phyloP scores from a whole-genome alignment of 2,797 vertebrate genomes.

The Micropoecilia bifurca region DNA sequence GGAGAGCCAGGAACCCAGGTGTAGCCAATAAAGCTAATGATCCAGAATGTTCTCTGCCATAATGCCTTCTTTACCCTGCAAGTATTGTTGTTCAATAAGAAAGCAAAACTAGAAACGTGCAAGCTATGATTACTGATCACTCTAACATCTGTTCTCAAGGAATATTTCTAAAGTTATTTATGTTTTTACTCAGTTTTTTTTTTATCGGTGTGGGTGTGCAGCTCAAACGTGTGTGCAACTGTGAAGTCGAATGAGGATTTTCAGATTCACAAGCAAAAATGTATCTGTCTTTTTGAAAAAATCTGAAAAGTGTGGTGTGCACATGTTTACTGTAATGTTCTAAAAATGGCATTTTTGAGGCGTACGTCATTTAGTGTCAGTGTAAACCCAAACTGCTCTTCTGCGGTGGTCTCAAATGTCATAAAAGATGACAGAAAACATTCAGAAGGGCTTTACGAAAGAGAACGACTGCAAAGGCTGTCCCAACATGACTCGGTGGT shows the following conservation, averaged over 20 bases:
- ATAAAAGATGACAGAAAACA: background rate
- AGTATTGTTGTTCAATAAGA: background rate
- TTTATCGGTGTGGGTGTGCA: background rate
- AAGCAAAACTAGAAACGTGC: background rate
- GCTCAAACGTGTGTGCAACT: background rate
- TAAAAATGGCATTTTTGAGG: too few relatives aligned
- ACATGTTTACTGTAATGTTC: too few relatives aligned
- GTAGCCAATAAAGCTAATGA: slow-evolving; percentile 12
- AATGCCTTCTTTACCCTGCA: background rate
- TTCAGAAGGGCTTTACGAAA: background rate
- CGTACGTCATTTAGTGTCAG: background rate
- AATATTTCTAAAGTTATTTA: background rate
- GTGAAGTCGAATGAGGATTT: background rate
- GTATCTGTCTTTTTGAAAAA: too few relatives aligned
- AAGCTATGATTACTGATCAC: background rate
- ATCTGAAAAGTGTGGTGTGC: too few relatives aligned
- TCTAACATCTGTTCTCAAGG: background rate
- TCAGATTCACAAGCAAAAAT: too few relatives aligned
- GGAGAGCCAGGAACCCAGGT: slow-evolving; percentile 9
- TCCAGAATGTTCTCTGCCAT: background rate
- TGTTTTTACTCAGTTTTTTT: background rate
- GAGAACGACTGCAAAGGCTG: background rate
- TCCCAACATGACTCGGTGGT: background rate
- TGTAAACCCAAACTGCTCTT: background rate
- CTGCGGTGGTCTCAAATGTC: background rate